Percentiles rank a stretch among this genome's conserved stretches.
phyloP scores from a whole-genome alignment of 2,888 invertebrate genomes.

The Spisula solida region DNA sequence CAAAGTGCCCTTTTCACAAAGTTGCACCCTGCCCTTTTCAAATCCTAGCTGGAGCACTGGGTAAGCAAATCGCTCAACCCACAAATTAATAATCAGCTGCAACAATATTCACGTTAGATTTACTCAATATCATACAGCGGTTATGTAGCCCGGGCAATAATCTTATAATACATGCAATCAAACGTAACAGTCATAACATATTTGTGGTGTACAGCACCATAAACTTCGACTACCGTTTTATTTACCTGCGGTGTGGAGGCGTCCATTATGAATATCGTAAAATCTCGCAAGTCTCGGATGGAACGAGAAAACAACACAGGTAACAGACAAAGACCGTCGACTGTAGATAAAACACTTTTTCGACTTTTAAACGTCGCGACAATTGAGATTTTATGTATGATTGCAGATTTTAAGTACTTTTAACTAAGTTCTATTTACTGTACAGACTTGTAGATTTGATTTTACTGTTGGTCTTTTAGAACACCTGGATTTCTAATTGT shows the following conservation, averaged over 20 bases:
- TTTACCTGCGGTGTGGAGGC: constrained; percentile 47
- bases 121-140: not conserved
- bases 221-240: not conserved
- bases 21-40: no score
- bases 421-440: not conserved
- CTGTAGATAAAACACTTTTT: not conserved
- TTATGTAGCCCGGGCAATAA: not conserved
- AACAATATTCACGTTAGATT: not conserved
- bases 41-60: no score
- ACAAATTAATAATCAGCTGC: not conserved
- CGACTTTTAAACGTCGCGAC: not conserved
- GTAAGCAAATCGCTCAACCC: no score
- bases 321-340: constrained; percentile 28
- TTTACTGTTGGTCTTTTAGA: not conserved
- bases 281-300: constrained; percentile 37
- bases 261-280: constrained; percentile 53
- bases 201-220: not conserved
- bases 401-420: not conserved
- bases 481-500: constrained; percentile 2
- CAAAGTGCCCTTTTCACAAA: no score
- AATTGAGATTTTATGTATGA: not conserved
- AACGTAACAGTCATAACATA: not conserved
- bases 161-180: not conserved
- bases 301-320: constrained; percentile 50
- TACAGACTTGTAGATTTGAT: not conserved